These are phyloP conservation scores for Drosophila robusta DNA, from an alignment of 2,888 invertebrate species.

Conservation along the genomic window DNA sequence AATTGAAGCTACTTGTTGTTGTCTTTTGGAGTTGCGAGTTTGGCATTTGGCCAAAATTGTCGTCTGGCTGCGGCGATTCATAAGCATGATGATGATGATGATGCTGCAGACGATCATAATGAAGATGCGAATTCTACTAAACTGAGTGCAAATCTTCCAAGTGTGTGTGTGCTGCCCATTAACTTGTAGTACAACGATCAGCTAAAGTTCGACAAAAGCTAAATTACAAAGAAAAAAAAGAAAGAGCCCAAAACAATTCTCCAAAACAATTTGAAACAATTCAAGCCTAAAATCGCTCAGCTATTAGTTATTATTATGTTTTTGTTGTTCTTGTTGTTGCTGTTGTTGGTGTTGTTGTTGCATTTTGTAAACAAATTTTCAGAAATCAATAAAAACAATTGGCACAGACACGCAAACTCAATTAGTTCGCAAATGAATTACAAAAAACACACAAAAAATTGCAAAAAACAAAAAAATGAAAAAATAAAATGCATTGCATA, in stretches of 20 bases:
- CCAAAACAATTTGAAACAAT: constrained; percentile 48
- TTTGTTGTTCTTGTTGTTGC: constrained; percentile 32
- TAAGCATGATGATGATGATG: constrained; percentile 18
- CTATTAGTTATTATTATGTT: constrained; percentile 44
- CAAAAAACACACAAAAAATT: constrained; percentile 16
- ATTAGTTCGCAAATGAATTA: constrained; percentile 69
- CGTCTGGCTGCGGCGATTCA: constrained; percentile 45
- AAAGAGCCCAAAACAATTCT: neutral
- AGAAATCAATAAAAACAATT: constrained; percentile 73
- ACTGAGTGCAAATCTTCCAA: constrained; percentile 9
- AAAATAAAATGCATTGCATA: constrained; percentile 37
- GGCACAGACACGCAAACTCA: constrained; percentile 76
- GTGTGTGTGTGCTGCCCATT: constrained; percentile 6
- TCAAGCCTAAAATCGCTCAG: constrained; percentile 65
- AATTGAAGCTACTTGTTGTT: constrained; percentile 42
- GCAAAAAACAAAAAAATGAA: constrained; percentile 10
- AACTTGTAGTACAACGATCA: constrained; percentile 32
- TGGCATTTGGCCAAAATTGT: constrained; percentile 65
- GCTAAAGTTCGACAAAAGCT: constrained; percentile 38
- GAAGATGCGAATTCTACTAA: constrained; percentile 5
- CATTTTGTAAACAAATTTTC: constrained; percentile 67
- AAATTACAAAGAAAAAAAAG: neutral
- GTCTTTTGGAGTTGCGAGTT: constrained; percentile 42
- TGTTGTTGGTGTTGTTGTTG: constrained; percentile 38
- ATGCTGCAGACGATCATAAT: constrained; percentile 2